These are phyloP conservation scores for Enteromius viviparus DNA, from an alignment of 2,797 vertebrate genomes.

Conservation along the genomic window DNA sequence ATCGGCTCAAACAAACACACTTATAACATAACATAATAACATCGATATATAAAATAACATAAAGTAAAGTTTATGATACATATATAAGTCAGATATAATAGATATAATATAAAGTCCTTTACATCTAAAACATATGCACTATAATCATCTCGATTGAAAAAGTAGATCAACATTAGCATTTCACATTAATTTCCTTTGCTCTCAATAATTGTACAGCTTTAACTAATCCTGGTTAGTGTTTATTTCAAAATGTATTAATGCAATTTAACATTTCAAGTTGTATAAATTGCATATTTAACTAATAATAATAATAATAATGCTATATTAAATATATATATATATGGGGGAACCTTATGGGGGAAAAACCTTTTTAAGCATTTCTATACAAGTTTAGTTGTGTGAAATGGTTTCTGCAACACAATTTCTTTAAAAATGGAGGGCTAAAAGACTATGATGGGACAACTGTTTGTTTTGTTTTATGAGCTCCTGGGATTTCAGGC, in stretches of 20 bases:
- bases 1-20: not conserved
- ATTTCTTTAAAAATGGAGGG: slow-evolving; percentile 14
- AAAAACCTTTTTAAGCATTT: slow-evolving; percentile 11
- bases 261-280: not conserved
- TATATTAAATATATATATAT: not conserved
- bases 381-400: not conserved
- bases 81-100: too few relatives aligned
- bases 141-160: not conserved
- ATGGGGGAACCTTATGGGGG: not conserved
- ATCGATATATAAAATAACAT: too few relatives aligned
- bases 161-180: not conserved
- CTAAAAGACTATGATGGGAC: slow-evolving; percentile 22
- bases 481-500: slow-evolving; percentile 25
- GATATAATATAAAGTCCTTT: too few relatives aligned
- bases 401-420: not conserved
- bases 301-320: not conserved
- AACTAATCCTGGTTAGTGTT: not conserved
- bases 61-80: too few relatives aligned
- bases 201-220: not conserved
- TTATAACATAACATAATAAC: not conserved
- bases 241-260: not conserved
- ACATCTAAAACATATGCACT: not conserved
- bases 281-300: not conserved
- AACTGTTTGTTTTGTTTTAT: slow-evolving; percentile 50
- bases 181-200: not conserved